Percentiles rank a stretch among this genome's conserved stretches.
These are phyloP conservation scores for Meriones psammophilus DNA, from an alignment of 2,797 vertebrate genomes.

Conservation along the genomic window DNA sequence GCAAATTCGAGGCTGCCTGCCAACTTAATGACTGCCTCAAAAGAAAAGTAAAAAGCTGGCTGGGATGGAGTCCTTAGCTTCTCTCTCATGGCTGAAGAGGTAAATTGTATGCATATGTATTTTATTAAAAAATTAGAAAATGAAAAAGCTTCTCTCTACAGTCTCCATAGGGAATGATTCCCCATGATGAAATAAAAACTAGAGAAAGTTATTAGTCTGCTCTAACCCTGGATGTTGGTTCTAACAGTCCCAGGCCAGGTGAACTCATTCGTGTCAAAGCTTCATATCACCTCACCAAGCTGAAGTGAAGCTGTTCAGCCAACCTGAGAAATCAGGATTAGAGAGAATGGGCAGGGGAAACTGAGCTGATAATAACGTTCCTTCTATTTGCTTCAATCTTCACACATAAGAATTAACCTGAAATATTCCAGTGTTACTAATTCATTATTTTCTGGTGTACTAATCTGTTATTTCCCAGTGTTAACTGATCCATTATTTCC, in stretches of 20 bases:
- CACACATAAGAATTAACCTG: neutral
- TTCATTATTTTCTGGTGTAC: too few relatives aligned
- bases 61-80: neutral
- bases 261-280: neutral
- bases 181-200: neutral
- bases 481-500: neutral
- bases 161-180: neutral
- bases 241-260: neutral
- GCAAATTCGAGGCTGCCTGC: neutral
- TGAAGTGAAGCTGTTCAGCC: neutral
- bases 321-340: neutral
- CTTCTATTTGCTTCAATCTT: neutral
- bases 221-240: neutral
- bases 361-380: neutral
- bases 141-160: neutral
- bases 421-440: neutral
- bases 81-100: neutral
- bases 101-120: neutral
- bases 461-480: too few relatives aligned
- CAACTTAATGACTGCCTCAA: neutral
- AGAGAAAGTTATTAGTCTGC: too few relatives aligned
- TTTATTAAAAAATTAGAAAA: neutral
- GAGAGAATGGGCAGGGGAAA: neutral
- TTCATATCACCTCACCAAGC: neutral
- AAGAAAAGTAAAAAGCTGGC: neutral